Base-by-base conservation (phyloP, 1,140 invertebrate genomes). In the Drosophila quadrilineata region DNA sequence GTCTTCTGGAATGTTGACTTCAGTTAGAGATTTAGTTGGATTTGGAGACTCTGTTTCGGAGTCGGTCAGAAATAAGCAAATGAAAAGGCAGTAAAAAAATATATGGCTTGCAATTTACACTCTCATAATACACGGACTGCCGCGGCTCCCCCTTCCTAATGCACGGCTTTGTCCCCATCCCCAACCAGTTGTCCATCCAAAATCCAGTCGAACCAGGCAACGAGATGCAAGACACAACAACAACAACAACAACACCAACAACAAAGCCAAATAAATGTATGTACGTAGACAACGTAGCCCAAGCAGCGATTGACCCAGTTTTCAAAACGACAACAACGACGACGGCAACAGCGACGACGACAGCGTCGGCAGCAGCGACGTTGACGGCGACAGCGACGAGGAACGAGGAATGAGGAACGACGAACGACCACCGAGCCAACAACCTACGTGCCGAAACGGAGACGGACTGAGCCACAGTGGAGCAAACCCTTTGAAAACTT, bases 241-340 rank as follows among this genome's bases (percentile, higher is more conserved):
- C 64, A 63, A 52, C 36, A 26, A 40, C 28, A 33, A 48, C 26
- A 52, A 41, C 33, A 60, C 19, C 53, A 40, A 33, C 36, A 8
- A 3, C 54, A 65, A 48, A 43, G 29, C 17, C 26, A 46, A 46
- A 8, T 41, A 49, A 46, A 60, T 54, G 46, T 43, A 57, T 57
- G 54, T 59, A 64, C 50, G 50, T 54, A 56, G 35, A 63, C 58
- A 75, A 74, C 72, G n/a, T n/a, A 65, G 46, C 66, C 56, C 60
- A 71, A 79, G 64, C 68, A 86, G 76, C 86, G 82, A 87, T 87
- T 87, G 82, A 87, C 82, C 82, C 76, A 87, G 82, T 87, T 87
- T 87, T 79, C 82, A 70, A 87, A 71, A 86, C 80, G 80, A 79
- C 75, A 86, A 80, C 79, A 71, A 75, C 74, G 14, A 59, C 62